These are phyloP conservation scores for Bergia sp. DNA, from an alignment of 92 coral and sea anemone genomes.

Conservation along the genomic window DNA sequence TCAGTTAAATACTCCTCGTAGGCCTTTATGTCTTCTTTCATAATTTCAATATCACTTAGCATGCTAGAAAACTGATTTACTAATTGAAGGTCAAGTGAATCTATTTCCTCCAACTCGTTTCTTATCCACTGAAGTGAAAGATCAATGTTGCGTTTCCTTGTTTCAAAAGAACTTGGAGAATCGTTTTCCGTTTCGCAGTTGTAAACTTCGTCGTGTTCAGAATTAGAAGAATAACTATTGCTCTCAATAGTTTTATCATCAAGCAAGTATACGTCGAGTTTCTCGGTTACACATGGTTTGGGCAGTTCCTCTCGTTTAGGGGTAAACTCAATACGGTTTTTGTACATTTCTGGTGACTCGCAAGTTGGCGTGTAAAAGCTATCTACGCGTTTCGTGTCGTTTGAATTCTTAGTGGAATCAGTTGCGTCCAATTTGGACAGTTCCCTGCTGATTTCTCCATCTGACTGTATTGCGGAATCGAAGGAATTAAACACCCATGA, in stretches of 20 bases:
- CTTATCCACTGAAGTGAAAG: conserved; percentile 60
- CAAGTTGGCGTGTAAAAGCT: conserved; percentile 22
- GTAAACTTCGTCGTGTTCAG: not conserved
- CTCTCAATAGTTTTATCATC: not conserved
- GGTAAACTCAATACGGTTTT: not conserved
- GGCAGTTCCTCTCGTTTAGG: conserved; percentile 17
- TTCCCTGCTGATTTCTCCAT: conserved; percentile 10
- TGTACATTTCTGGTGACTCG: conserved; percentile 12
- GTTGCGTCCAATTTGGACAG: not conserved
- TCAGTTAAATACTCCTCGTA: conserved; percentile 32
- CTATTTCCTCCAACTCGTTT: conserved; percentile 54
- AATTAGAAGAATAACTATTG: not conserved
- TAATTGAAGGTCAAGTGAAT: conserved; percentile 28
- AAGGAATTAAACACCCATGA: conserved; percentile 19
- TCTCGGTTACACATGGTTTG: conserved; percentile 1
- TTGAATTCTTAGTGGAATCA: not conserved
- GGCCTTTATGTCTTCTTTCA: conserved; percentile 26
- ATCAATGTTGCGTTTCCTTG: conserved; percentile 59
- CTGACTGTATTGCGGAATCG: conserved; percentile 11
- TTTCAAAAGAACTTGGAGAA: conserved; percentile 21
- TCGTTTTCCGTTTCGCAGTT: not conserved
- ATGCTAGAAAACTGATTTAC: conserved; percentile 24
- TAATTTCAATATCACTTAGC: conserved; percentile 6
- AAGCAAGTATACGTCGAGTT: not conserved
- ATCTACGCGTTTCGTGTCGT: conserved; percentile 2